Conservation (phyloP, 2,888 invertebrate species). For the Sipha maydis region DNA sequence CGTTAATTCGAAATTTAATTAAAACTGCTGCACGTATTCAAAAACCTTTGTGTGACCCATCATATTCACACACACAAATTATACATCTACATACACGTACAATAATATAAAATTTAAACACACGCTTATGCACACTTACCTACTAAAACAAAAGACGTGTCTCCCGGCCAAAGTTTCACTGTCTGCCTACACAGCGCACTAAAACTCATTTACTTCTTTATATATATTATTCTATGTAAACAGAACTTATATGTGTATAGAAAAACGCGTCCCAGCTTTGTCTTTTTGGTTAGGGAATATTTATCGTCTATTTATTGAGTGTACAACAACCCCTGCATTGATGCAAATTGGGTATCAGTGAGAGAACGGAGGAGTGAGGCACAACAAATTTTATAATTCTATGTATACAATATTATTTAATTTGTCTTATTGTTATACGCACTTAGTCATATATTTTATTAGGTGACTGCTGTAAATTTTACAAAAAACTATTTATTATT, state of each 20-base stretch:
- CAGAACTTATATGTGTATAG: not conserved
- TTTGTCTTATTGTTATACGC: too few relatives aligned
- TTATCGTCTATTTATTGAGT: conserved; percentile 23
- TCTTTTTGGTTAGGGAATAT: not conserved
- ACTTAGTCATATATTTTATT: too few relatives aligned
- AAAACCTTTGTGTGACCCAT: not conserved
- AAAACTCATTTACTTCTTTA: not conserved
- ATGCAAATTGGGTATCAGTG: not conserved
- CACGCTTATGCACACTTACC: too few relatives aligned
- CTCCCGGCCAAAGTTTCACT: not conserved
- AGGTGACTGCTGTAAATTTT: too few relatives aligned
- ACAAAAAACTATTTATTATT: too few relatives aligned
- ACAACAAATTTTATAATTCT: too few relatives aligned
- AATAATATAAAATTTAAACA: not conserved
- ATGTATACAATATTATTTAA: too few relatives aligned
- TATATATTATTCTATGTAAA: not conserved
- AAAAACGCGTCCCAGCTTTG: not conserved
- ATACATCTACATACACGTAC: not conserved
- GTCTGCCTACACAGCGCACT: not conserved
- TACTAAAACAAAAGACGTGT: conserved; percentile 25
- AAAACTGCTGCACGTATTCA: conserved; percentile 19
- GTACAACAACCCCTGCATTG: not conserved
- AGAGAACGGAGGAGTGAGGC: not conserved
- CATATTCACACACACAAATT: not conserved
- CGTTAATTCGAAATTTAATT: conserved; percentile 43